Evolutionary conservation across 2,888 invertebrate species (phyloP), one percentile per base, ranked within the genome.

Genomic region (Lypha dubia): DNA sequence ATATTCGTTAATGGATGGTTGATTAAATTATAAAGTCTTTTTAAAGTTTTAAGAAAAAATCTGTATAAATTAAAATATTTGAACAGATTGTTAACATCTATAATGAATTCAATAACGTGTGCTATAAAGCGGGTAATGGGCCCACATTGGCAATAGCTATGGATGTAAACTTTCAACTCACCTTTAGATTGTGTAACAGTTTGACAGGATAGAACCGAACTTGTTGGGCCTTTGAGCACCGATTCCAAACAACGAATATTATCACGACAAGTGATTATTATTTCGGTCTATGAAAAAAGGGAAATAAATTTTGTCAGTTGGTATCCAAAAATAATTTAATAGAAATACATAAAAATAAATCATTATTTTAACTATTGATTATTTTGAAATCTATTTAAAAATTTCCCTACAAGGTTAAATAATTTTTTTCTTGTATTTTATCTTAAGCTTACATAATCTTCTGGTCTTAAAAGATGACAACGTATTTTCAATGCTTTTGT

Each of bases 181-280:
- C 95, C 95, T 94, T 94, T 93, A 83, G 94, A 93, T 87, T 94
- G 94, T 89, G 93, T 93, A 89, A 93, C 93, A 88, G 94, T 93
- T 60, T 93, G 92, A 58, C 93, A 89, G 82, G 94, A 93, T 86
- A 94, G 90, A 80, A 93, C 91, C 80, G 93, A 93, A 88, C 92
- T 89, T 62, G 92, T 91, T 79, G 93, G 92, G 58, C 93, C 93
- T 86, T 94, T 94, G 87, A 96, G 90, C 74, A 96, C 94, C 71
- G 95, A 94, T 90, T 95, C 95, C 93, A 98, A 94, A 89, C 96
- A 95, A 90, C 95, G 95, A 89, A 97, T 95, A 93, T 98, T 97
- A 90, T 97, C 97, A 88, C 96, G 95, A 93, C 98, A 97, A 82
- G 96, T 96, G 84, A 95, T 95, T 90, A 96, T 94, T 89, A 98